A percentile compares a stretch with the other conserved stretches of the same genome.
Conservation (phyloP, 2,113 vertebrate species). For the Ancistrus triradiatus region DNA sequence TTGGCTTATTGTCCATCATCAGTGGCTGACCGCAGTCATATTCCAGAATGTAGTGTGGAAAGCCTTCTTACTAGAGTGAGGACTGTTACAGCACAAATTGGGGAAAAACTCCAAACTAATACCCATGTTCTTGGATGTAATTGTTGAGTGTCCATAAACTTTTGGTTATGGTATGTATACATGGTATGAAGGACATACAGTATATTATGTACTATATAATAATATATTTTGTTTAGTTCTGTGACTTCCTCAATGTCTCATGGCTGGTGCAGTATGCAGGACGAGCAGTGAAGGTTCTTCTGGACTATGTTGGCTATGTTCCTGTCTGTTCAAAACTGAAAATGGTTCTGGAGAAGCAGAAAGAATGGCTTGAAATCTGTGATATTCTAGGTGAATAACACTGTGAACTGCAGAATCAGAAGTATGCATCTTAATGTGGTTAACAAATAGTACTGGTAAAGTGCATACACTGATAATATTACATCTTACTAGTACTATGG, state of each 20-base stretch:
- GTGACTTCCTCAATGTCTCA: constrained; percentile 78
- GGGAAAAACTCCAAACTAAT: no score
- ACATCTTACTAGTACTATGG: no score
- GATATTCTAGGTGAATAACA: constrained; percentile 64
- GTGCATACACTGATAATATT: no score
- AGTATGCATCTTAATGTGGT: neutral
- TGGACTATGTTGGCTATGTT: constrained; percentile 78
- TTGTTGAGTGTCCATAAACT: no score
- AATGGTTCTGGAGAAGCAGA: constrained; percentile 67
- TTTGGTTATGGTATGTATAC: no score
- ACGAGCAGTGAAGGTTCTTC: constrained; percentile 68
- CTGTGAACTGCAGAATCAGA: constrained; percentile 31
- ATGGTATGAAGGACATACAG: neutral
- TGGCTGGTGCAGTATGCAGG: constrained; percentile 76
- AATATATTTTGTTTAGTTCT: constrained; percentile 69
- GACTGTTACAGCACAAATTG: no score
- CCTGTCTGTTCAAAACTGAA: constrained; percentile 76
- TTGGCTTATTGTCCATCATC: no score
- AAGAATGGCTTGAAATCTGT: constrained; percentile 76
- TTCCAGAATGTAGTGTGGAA: no score
- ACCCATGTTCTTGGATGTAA: no score
- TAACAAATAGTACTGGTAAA: no score
- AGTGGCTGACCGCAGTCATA: no score
- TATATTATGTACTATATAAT: neutral
- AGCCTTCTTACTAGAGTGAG: no score